Evolutionary conservation across 2,113 vertebrate species (phyloP), one percentile per base, ranked within the genome.

Genomic region (Girardinichthys multiradiatus): DNA sequence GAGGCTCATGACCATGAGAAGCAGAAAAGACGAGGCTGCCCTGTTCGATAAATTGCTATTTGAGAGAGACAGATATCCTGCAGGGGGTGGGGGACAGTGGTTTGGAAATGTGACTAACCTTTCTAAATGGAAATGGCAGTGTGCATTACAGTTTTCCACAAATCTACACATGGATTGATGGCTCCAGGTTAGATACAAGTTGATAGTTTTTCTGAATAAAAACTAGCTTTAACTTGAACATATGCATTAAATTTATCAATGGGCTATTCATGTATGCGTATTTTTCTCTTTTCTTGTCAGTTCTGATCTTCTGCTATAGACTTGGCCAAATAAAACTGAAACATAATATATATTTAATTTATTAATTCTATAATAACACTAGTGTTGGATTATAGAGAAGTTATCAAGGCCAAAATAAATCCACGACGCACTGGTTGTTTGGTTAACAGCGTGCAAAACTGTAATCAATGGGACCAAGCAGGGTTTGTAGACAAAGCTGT

Each of bases 41-140:
- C 84, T 61, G 79, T 79, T 89, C 85, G 45, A 89, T 90, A 86
- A 85, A 91, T 90, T 91, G 84, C 84, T 79, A 71, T 87, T 89
- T 77, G 87, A 86, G 86, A 88, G 76, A 92, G 79, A 84, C 72
- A 76, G 79, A 87, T 84, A 79, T 86, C 81, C 84, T 68, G 15
- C n/a, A 29, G 78, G 87, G 83, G 77, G 80, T 26, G 78, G 89
- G 87, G 81, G 77, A 82, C 76, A 68, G 70, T 19, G 26, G 33
- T 79, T 79, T 75, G 74, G 67, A 83, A 88, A 90, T 85, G 70
- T 79, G 81, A 79, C 81, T 70, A 87, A 89, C 86, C 80, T 87
- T 82, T 85, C 81, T 79, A 87, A 90, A 84, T 86, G 83, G 82
- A 85, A 86, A 90, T 83, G 77, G 74, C 77, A 74, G 61, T n/a